Base-by-base conservation (phyloP, 1,140 invertebrate species). In the Drosophila pseudoobscura region DNA sequence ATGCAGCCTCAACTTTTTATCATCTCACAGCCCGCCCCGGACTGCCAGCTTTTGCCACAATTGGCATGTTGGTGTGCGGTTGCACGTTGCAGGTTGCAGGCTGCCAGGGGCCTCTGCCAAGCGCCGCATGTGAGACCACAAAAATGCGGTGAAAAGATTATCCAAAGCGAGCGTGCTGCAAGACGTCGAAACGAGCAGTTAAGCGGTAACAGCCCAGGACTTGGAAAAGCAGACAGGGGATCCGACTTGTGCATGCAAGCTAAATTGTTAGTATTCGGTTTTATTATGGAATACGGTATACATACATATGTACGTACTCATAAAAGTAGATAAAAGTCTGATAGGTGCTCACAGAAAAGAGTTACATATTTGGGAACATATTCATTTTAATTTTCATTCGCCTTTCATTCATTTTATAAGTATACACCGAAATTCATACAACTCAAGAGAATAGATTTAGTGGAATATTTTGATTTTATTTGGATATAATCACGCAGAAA, bases 71-170 rank as follows among this genome's bases (percentile, higher is more conserved):
- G 80, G 57, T 84, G 77, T 46, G 72, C 24, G 43, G 76, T 62
- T 66, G 56, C 65, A 55, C 35, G 41, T 45, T 53, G 47, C 75
- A 46, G 9, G 63, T 29, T 31, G 44, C 53, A 39, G 61, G 29
- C 31, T 22, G 31, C 31, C 31, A 20, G 51, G 51, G 3, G 35
- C 35, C 13, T 29, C 20, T 52, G 24, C n/a, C 29, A 35, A 70
- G 60, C 59, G 69, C 54, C 59, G 71, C 65, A 79, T 72, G 58
- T 72, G 75, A 65, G 50, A 58, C 80, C 80, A 72, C 80, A 71
- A 84, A 84, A 83, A 79, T 59, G 80, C 71, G 80, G 80, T 70
- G 44, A 66, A 78, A 66, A 62, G 80, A 84, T 75, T 83, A 83
- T 80, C 80, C 35, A 78, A 78, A 78, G 57, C 31, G 11, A 45